Base-by-base conservation (phyloP, 2,113 vertebrate genomes). In the Puffinus mauretanicus region DNA sequence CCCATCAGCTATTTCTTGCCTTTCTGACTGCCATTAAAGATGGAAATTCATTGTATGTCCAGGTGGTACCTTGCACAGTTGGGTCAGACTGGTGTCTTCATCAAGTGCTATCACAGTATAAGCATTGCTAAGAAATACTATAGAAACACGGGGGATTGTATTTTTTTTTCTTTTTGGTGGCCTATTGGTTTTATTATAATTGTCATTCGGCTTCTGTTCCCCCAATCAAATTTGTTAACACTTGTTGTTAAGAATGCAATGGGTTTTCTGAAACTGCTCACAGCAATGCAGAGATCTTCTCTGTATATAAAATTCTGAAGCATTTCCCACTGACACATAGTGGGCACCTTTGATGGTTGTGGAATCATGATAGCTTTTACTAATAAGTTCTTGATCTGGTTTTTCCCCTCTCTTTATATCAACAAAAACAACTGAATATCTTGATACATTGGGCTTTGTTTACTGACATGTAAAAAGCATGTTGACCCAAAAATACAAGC, bases 1-100 rank as follows among this genome's bases (percentile, higher is more conserved):
- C 24, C 30, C 34, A 54, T 93, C 60, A 93, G 36, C 55, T 93
- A 34, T 94, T 88, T 89, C 36, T 95, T 91, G 49, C 78, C 64
- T 89, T 91, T 82, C 51, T 91, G 77, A 75, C 60, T 94, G 69
- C 82, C 40, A 60, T 46, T 40, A 86, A 61, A 78, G 81, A 77
- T 70, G 54, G 65, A 57, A 47, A 78, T 75, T 84, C 40, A 62
- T 83, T 83, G 10, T 52, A 24, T 49, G 42, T 58, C 51, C 40
- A 58, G 40, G 52, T 91, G 54, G 36, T 83, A 57, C 58, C 54
- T 86, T 65, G 76, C 51, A 78, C 72, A 62, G 52, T 5, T 71
- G 36, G 36, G 38, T 46, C 84, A 81, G 55, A 52, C 24, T 77
- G 54, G 30, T 40, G 44, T 81, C 54, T 65, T 32, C 25, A 65